Percentiles rank a stretch among this genome's conserved stretches.
These are phyloP conservation scores for Butorides virescens DNA, from an alignment of 2,113 vertebrate species.

Conservation along the genomic window DNA sequence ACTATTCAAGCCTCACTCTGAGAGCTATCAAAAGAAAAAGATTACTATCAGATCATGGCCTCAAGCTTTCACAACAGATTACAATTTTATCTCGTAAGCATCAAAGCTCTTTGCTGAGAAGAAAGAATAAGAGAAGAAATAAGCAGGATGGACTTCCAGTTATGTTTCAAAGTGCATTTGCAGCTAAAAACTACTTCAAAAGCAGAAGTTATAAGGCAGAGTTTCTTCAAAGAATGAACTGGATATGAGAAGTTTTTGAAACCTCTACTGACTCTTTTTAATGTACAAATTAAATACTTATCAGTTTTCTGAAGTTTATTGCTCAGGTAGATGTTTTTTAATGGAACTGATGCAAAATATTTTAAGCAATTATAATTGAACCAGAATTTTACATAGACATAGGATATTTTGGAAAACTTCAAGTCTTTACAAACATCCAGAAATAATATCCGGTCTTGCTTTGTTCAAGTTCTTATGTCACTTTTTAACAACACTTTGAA, in stretches of 20 bases:
- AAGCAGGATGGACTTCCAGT: background rate
- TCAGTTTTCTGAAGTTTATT: background rate
- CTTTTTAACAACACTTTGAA: background rate
- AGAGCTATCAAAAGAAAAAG: background rate
- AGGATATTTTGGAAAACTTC: background rate
- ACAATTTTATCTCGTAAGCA: background rate
- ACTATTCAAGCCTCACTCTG: background rate
- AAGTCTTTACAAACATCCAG: background rate
- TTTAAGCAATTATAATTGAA: background rate
- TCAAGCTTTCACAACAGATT: background rate
- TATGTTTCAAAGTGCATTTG: background rate
- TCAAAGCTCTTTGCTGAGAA: background rate
- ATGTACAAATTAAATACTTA: background rate
- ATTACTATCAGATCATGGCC: background rate
- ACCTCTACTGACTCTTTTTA: background rate
- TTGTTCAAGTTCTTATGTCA: background rate
- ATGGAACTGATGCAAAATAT: background rate
- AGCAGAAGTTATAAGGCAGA: background rate
- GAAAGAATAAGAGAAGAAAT: background rate
- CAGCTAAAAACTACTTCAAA: background rate
- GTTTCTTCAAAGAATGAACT: background rate
- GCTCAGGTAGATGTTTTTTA: background rate
- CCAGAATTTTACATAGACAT: background rate
- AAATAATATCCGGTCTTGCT: background rate
- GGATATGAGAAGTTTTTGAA: background rate